phyloP scores from a whole-genome alignment of 2,888 invertebrate species.

The Cristatella mucedo region DNA sequence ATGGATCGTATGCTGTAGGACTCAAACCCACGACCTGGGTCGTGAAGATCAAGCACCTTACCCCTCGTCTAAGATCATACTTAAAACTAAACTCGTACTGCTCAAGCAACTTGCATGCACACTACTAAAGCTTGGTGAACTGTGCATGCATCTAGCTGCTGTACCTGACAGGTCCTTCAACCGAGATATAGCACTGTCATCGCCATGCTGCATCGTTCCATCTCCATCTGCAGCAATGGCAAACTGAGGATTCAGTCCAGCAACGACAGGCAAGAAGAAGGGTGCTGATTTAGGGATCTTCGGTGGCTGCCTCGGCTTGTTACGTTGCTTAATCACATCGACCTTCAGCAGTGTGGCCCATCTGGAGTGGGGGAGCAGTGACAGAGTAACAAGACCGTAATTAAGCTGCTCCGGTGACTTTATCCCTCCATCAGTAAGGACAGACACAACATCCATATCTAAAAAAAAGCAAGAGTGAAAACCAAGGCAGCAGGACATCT shows the following conservation, averaged over 20 bases:
- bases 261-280: slow-evolving; percentile 82
- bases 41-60: too few relatives aligned
- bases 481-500: background rate
- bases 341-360: slow-evolving; percentile 80
- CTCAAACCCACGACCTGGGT: too few relatives aligned
- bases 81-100: too few relatives aligned
- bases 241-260: slow-evolving; percentile 60
- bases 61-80: too few relatives aligned
- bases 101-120: too few relatives aligned
- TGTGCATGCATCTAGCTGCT: too few relatives aligned
- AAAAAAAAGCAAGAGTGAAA: too few relatives aligned
- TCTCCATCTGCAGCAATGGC: slow-evolving; percentile 42
- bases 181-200: too few relatives aligned
- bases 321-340: slow-evolving; percentile 62
- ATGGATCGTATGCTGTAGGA: too few relatives aligned
- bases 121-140: too few relatives aligned
- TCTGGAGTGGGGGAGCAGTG: slow-evolving; percentile 63
- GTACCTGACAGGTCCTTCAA: too few relatives aligned
- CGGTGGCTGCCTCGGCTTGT: slow-evolving; percentile 70
- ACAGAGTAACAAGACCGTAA: slow-evolving; percentile 63
- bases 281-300: slow-evolving; percentile 74
- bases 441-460: too few relatives aligned
- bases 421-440: slow-evolving; percentile 40
- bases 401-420: slow-evolving; percentile 60
- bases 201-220: background rate